Percentiles rank a stretch among this genome's conserved stretches.
phyloP scores from a whole-genome alignment of 2,888 invertebrate genomes.

The Lasioglossum vierecki region DNA sequence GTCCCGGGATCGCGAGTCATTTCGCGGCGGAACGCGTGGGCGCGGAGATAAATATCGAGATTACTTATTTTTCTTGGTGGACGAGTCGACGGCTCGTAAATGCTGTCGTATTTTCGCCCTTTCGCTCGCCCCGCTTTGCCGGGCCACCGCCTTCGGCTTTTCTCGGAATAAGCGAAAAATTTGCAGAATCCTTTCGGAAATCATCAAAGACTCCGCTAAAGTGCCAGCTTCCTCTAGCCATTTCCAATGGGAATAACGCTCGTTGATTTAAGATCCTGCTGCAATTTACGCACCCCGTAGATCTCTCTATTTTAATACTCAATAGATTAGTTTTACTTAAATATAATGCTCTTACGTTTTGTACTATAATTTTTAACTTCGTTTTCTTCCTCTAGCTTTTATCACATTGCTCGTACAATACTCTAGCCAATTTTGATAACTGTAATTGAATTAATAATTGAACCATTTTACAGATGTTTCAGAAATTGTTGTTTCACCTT shows the following conservation, averaged over 20 bases:
- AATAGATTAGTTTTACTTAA: not conserved
- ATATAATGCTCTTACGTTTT: no score
- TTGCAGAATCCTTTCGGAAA: conserved; percentile 39
- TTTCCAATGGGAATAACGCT: conserved; percentile 11
- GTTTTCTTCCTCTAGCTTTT: no score
- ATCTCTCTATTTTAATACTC: not conserved
- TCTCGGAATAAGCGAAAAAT: conserved; percentile 53
- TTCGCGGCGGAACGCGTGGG: conserved; percentile 59
- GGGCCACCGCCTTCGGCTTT: conserved; percentile 33
- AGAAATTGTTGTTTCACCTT: not conserved
- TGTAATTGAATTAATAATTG: not conserved
- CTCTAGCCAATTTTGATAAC: no score
- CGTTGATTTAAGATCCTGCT: not conserved
- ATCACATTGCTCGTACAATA: no score
- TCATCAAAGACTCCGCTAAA: conserved; percentile 3
- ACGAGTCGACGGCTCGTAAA: conserved; percentile 71
- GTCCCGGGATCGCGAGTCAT: conserved; percentile 40
- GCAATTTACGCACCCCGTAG: not conserved
- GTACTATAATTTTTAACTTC: no score
- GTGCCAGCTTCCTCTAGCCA: not conserved
- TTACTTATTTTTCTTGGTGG: conserved; percentile 72
- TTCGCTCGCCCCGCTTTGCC: conserved; percentile 38
- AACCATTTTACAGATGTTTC: not conserved
- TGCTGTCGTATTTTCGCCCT: conserved; percentile 72
- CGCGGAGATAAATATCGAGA: conserved; percentile 78